phyloP scores from a whole-genome alignment of 2,113 vertebrate genomes.

The Neofelis nebulosa region DNA sequence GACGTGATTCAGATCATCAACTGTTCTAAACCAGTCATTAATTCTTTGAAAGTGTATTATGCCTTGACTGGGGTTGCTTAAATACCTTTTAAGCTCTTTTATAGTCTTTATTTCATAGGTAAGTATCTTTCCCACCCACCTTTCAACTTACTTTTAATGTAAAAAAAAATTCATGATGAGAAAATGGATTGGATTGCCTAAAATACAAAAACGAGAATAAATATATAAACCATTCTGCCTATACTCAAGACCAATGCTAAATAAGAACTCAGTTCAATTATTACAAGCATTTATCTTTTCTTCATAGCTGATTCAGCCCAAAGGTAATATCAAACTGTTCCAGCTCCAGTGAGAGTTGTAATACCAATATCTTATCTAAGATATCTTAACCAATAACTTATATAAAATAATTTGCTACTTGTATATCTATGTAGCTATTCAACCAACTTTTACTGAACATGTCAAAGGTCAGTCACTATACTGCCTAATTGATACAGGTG shows the following conservation, averaged over 20 bases:
- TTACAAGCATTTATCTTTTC: background rate
- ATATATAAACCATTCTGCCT: conserved; percentile 25
- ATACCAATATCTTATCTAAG: background rate
- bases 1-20: conserved; percentile 69
- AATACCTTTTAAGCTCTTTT: conserved; percentile 36
- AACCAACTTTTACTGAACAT: background rate
- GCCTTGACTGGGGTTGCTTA: conserved; percentile 47
- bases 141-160: conserved; percentile 1
- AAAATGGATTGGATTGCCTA: background rate
- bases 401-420: background rate
- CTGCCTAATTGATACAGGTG: background rate
- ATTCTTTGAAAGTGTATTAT: conserved; percentile 45
- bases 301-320: background rate
- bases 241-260: background rate
- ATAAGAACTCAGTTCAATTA: background rate
- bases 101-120: conserved; percentile 24
- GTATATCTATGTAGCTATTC: background rate
- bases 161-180: conserved; percentile 3
- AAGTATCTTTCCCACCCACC: background rate
- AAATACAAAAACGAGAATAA: background rate
- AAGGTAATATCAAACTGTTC: background rate
- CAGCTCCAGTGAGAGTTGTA: background rate
- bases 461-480: background rate
- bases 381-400: background rate
- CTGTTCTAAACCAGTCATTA: conserved; percentile 61